Percentiles rank a stretch among this genome's conserved stretches.
These are phyloP conservation scores for Wasmannia auropunctata DNA, from an alignment of 1,140 invertebrate species.

Conservation along the genomic window DNA sequence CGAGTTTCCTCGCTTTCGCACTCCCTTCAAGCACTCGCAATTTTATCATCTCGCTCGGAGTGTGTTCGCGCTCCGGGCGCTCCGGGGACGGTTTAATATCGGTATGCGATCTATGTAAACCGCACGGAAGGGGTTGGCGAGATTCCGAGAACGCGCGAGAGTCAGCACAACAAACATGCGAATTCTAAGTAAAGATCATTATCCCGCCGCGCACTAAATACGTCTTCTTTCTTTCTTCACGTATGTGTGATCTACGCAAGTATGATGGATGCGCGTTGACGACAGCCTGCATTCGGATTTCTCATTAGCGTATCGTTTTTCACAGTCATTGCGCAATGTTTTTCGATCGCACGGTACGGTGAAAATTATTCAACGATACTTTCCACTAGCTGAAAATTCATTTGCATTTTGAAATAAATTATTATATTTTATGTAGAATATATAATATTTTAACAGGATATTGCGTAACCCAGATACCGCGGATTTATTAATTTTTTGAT, in stretches of 20 bases:
- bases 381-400: not conserved
- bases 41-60: conserved; percentile 54
- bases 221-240: not conserved
- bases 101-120: conserved; percentile 47
- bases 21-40: conserved; percentile 11
- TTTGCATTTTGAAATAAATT: not conserved
- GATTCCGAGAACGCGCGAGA: conserved; percentile 35
- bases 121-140: conserved; percentile 24
- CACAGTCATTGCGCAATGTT: not conserved
- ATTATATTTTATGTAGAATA: not conserved
- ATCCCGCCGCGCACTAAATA: not conserved
- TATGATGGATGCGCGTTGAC: not conserved
- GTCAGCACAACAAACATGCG: conserved; percentile 33
- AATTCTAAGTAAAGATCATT: conserved; percentile 56
- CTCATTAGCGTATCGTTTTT: not conserved
- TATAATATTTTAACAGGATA: too few species aligned
- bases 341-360: not conserved
- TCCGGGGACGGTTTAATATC: conserved; percentile 54
- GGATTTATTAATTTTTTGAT: not conserved
- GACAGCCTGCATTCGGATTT: not conserved
- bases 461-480: not conserved
- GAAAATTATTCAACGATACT: not conserved
- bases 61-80: conserved; percentile 5
- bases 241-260: not conserved
- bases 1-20: conserved; percentile 32